A percentile compares a stretch with the other conserved stretches of the same genome.
phyloP scores from a whole-genome alignment of 2,113 vertebrate genomes.

The Apodemus speciosus region DNA sequence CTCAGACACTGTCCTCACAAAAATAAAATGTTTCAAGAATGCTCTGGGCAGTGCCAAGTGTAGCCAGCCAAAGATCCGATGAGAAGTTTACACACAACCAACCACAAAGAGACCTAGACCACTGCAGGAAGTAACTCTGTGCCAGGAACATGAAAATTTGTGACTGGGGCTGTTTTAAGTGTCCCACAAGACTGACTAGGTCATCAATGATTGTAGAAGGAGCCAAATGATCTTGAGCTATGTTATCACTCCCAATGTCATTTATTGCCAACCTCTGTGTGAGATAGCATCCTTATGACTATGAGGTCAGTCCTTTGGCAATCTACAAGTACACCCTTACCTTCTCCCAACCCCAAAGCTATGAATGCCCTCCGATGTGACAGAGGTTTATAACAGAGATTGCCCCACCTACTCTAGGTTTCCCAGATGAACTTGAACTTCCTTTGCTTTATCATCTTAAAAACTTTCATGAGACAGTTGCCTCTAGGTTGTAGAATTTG shows the following conservation, averaged over 20 bases:
- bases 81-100: neutral
- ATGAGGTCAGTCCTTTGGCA: neutral
- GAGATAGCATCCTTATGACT: neutral
- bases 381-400: neutral
- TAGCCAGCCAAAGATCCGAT: neutral
- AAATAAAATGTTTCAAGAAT: neutral
- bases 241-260: neutral
- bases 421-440: neutral
- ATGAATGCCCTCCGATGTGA: neutral
- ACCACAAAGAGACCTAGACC: neutral
- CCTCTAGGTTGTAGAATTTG: neutral
- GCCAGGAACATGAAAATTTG: neutral
- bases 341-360: neutral
- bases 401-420: neutral
- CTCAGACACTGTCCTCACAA: neutral
- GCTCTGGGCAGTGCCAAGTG: neutral
- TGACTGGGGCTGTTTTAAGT: neutral
- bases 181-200: neutral
- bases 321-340: neutral
- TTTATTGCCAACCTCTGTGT: too few relatives aligned
- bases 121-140: neutral
- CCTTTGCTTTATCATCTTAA: neutral
- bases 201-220: neutral
- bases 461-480: neutral
- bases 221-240: neutral